Conservation (phyloP, 1,140 invertebrate genomes). For the Meloidogyne floridensis region DNA sequence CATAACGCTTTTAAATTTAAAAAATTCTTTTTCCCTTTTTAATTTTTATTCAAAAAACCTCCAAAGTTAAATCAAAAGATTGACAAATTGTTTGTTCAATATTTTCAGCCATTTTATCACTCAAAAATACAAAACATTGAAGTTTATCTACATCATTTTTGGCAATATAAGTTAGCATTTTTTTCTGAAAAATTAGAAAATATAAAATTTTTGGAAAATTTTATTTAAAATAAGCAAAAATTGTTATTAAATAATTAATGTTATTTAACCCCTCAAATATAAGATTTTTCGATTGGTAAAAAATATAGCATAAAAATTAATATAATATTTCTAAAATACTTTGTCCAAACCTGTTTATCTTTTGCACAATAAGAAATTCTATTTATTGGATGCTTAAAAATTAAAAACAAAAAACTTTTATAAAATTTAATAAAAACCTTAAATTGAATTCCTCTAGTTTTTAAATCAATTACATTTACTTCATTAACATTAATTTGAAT, state of each 20-base stretch:
- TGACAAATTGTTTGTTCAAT: constrained; percentile 61
- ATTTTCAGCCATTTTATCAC: constrained; percentile 61
- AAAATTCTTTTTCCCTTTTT: too few species aligned
- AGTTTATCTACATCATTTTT: constrained; percentile 47
- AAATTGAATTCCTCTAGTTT: constrained; percentile 48
- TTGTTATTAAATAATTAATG: too few species aligned
- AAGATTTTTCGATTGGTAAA: too few species aligned
- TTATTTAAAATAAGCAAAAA: not conserved
- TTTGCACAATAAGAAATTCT: constrained; percentile 62
- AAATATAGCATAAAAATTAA: too few species aligned
- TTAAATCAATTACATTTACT: constrained; percentile 49
- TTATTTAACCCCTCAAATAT: too few species aligned
- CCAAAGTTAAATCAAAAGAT: constrained; percentile 60
- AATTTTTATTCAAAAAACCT: constrained; percentile 24
- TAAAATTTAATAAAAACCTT: not conserved
- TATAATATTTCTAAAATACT: too few species aligned
- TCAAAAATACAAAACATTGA: constrained; percentile 58
- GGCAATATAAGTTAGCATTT: constrained; percentile 61
- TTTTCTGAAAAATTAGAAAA: constrained; percentile 52
- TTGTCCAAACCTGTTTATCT: constrained; percentile 52
- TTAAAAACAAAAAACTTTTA: too few species aligned
- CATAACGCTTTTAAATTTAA: constrained; percentile 43
- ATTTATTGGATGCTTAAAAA: constrained; percentile 43
- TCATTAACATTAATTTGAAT: constrained; percentile 55
- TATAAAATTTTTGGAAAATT: not conserved